Evolutionary conservation across 2,888 invertebrate species (phyloP).

Genomic region (Eledona agricola): DNA sequence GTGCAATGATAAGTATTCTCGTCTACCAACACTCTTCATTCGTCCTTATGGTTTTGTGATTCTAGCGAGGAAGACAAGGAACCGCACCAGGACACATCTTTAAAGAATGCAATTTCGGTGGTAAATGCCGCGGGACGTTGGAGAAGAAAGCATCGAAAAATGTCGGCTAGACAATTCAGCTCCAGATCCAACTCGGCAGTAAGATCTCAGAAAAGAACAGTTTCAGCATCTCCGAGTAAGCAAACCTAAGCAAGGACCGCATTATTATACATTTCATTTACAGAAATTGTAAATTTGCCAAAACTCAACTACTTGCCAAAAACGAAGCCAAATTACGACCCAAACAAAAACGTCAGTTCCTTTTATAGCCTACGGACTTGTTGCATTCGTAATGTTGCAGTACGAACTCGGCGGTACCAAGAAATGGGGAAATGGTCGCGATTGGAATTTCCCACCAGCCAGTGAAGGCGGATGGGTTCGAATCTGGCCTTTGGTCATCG

Average conservation of each 20-base stretch:
- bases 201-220: slow-evolving; percentile 41
- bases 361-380: slow-evolving; percentile 47
- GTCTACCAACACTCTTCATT: too few relatives aligned
- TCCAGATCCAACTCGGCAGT: slow-evolving; percentile 48
- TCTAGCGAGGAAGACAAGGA: slow-evolving; percentile 40
- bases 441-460: slow-evolving; percentile 72
- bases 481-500: slow-evolving; percentile 71
- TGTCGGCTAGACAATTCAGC: slow-evolving; percentile 47
- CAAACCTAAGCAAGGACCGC: too few relatives aligned
- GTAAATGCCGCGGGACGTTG: slow-evolving; percentile 59
- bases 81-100: slow-evolving; percentile 34
- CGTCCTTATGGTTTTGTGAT: too few relatives aligned
- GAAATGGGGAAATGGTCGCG: slow-evolving; percentile 76
- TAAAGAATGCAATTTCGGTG: slow-evolving; percentile 50
- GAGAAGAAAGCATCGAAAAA: slow-evolving; percentile 56
- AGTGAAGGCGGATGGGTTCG: slow-evolving; percentile 81
- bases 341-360: slow-evolving; percentile 21
- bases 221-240: slow-evolving; percentile 48
- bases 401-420: slow-evolving; percentile 54
- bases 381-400: slow-evolving; percentile 43
- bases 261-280: too few relatives aligned
- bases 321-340: slow-evolving; percentile 41
- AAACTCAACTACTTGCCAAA: slow-evolving; percentile 48
- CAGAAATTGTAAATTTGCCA: slow-evolving; percentile 47
- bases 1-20: slow-evolving; percentile 54